Conservation (phyloP, 92 coral and sea anemone genomes). For the Ricordea florida region DNA sequence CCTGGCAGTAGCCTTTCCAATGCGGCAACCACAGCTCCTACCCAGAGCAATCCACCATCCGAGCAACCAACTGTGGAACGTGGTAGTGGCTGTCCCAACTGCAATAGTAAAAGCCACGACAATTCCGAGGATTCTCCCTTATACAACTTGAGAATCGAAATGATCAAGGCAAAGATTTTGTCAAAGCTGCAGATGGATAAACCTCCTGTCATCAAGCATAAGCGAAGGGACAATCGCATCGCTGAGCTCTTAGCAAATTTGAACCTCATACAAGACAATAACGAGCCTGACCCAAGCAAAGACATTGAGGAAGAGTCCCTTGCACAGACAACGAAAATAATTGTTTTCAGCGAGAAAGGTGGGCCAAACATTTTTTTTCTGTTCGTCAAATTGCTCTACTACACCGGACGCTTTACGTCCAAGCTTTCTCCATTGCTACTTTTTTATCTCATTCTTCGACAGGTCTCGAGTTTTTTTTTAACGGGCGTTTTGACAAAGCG, state of each 20-base stretch:
- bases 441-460: too few species aligned
- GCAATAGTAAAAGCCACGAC: neutral
- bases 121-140: neutral
- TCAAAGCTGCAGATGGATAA: slow-evolving; percentile 48
- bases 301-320: slow-evolving; percentile 1
- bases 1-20: slow-evolving; percentile 5
- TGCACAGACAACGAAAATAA: slow-evolving; percentile 31
- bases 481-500: too few species aligned
- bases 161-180: slow-evolving; percentile 58
- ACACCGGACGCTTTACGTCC: too few species aligned
- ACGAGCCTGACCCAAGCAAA: neutral
- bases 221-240: slow-evolving; percentile 24
- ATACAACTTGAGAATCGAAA: slow-evolving; percentile 55
- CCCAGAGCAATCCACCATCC: neutral
- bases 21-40: neutral
- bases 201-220: slow-evolving; percentile 42
- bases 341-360: slow-evolving; percentile 58
- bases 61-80: neutral
- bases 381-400: too few species aligned
- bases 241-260: slow-evolving; percentile 44
- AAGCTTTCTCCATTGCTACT: too few species aligned
- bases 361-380: slow-evolving; percentile 1
- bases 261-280: slow-evolving; percentile 56
- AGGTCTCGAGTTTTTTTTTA: too few species aligned
- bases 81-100: slow-evolving; percentile 25